Evolutionary conservation across 2,797 vertebrate genomes (phyloP), one percentile per base, ranked within the genome.

Genomic region (Gadopsis marmoratus): DNA sequence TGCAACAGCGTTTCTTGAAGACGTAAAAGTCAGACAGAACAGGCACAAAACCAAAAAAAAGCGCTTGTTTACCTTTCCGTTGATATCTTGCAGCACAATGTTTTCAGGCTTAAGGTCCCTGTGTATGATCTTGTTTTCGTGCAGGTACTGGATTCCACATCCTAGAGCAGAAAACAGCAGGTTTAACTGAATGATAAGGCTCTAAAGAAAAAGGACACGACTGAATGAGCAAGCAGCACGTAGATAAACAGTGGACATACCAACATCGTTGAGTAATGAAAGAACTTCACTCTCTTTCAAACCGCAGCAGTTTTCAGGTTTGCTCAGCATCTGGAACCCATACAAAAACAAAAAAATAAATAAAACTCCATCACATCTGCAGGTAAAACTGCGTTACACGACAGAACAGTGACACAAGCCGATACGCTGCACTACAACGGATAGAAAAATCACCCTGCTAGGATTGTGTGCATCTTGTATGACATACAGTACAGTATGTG

Each of bases 71-170:
- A 99, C 98, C 97, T 99, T 99, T 76, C 97, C 97, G 71, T 91
- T 95, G 88, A 96, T 95, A 21, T 99, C 97, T 83, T 99, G 98
- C 82, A 99, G 96, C 82, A 99, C 98, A 66, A 99, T 97, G 92
- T 99, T 99, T 92, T 99, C 98, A 77, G 98, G 98, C 91, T 99
- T 99, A 66, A 99, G 95, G 89, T 99, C 98, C 94, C 98, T 95
- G 94, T 99, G 98, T 89, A 99, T 99, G 79, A 99, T 99, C 94
- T 98, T 98, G 93, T 99, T 98, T 85, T 97, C 96, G 60, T 99
- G 98, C 74, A 99, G 96, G 93, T 99, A 99, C 90, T 97, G 97
- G 89, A 99, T 98, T 39, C 98, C 98, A 78, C 96, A 97, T 11
- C 98, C 98, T 99, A 88, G 58, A 65, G 59, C 45, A 81, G 78